Evolutionary conservation across 2,888 invertebrate species (phyloP).

Genomic region (Ophion ellenae): DNA sequence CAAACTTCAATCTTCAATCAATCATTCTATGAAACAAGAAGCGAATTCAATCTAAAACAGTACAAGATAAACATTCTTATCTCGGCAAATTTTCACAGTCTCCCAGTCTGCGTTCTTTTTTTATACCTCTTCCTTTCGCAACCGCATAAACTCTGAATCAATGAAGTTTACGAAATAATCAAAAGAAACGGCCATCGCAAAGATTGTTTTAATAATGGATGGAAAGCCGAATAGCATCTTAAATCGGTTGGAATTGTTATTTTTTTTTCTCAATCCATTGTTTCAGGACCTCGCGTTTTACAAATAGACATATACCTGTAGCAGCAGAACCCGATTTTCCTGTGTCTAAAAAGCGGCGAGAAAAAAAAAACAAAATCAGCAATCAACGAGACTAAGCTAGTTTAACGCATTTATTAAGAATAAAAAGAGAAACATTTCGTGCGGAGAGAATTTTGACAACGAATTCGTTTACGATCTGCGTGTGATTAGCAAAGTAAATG

Average conservation of each 20-base stretch:
- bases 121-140: not conserved
- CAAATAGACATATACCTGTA: slow-evolving; percentile 10
- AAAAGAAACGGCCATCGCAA: not conserved
- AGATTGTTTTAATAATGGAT: not conserved
- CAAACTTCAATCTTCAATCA: not conserved
- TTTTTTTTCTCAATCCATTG: not conserved
- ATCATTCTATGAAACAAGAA: not conserved
- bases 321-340: slow-evolving; percentile 30
- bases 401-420: slow-evolving; percentile 5
- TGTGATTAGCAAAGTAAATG: slow-evolving; percentile 12
- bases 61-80: not conserved
- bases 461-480: slow-evolving; percentile 56
- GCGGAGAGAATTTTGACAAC: slow-evolving; percentile 22
- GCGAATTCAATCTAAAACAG: not conserved
- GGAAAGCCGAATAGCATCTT: not conserved
- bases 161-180: not conserved
- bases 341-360: slow-evolving; percentile 49
- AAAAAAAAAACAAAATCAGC: slow-evolving; percentile 10
- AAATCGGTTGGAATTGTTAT: not conserved
- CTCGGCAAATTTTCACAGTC: not conserved
- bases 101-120: not conserved
- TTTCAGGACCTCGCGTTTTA: not conserved
- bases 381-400: not conserved
- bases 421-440: slow-evolving; percentile 5
- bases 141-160: not conserved